phyloP scores from a whole-genome alignment of 2,113 vertebrate genomes.

The Otis tarda region DNA sequence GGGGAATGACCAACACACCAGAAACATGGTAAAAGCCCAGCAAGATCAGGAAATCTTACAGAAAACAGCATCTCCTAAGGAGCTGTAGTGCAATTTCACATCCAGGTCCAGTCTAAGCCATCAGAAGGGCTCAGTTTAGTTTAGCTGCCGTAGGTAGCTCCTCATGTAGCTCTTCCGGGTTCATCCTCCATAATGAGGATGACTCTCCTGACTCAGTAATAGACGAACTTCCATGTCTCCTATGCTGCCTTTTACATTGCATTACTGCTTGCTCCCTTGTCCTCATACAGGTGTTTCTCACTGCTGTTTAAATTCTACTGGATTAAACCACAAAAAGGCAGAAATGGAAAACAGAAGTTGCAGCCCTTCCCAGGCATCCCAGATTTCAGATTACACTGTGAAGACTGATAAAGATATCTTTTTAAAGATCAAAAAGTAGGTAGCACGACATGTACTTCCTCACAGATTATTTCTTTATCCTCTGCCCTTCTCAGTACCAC shows the following conservation, averaged over 20 bases:
- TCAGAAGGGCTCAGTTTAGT: background rate
- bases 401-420: background rate
- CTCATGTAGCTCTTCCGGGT: background rate
- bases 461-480: constrained; percentile 5
- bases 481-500: constrained; percentile 5
- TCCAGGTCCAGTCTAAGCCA: background rate
- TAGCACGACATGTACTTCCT: background rate
- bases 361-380: background rate
- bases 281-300: background rate
- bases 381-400: background rate
- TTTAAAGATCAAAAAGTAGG: background rate
- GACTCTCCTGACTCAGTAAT: background rate
- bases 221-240: background rate
- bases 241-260: background rate
- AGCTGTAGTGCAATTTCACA: background rate
- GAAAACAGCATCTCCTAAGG: background rate
- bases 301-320: background rate
- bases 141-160: background rate
- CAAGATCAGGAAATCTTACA: background rate
- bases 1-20: background rate
- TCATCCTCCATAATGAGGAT: background rate
- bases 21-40: background rate
- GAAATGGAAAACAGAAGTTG: background rate
- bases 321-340: background rate
- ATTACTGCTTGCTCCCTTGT: background rate